Conservation (phyloP, 2,797 vertebrate species). For the Argya squamiceps region DNA sequence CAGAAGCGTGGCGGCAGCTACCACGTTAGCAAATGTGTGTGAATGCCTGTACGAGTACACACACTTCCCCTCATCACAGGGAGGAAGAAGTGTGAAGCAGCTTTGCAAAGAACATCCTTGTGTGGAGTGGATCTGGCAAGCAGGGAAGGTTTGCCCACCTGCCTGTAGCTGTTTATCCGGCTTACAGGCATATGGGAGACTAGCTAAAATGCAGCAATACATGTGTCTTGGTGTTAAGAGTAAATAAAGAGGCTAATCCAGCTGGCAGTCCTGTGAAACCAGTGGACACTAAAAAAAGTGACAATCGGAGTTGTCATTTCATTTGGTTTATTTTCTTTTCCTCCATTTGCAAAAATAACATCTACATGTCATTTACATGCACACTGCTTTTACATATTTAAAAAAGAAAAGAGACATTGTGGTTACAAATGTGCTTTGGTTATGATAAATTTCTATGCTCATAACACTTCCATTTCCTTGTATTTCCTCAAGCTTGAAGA, state of each 20-base stretch:
- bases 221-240: not conserved
- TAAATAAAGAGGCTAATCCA: not conserved
- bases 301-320: not conserved
- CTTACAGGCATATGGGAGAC: not conserved
- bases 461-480: constrained; percentile 67
- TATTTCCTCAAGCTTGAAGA: constrained; percentile 65
- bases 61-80: not conserved
- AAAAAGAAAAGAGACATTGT: not conserved
- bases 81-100: not conserved
- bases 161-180: not conserved
- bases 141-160: not conserved
- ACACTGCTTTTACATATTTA: constrained; percentile 12
- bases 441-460: constrained; percentile 50
- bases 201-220: not conserved
- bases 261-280: constrained; percentile 9
- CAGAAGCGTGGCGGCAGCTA: not conserved
- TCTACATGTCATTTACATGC: constrained; percentile 69
- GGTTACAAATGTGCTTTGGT: constrained; percentile 50
- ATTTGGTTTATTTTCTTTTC: constrained; percentile 11
- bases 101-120: not conserved
- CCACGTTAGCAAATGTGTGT: not conserved
- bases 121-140: not conserved
- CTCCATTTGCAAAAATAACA: constrained; percentile 62
- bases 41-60: rapidly evolving
- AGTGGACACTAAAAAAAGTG: not conserved